Evolutionary conservation across 2,888 invertebrate genomes (phyloP).

Genomic region (Strigamia transsilvanica): DNA sequence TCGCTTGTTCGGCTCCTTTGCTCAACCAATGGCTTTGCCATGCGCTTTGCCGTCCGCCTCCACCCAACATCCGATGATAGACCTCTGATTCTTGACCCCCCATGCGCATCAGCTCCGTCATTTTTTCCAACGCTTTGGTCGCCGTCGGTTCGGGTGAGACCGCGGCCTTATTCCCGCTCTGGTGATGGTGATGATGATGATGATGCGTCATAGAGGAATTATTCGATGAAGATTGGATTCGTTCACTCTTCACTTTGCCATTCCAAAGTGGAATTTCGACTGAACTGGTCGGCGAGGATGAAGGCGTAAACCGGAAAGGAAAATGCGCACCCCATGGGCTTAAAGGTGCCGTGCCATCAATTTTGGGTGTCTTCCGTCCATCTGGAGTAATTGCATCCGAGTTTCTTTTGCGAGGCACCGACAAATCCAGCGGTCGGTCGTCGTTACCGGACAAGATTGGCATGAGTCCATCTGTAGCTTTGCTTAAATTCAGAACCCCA

Average conservation of each 20-base stretch:
- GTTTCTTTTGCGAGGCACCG: constrained; percentile 73
- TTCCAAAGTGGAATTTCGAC: constrained; percentile 57
- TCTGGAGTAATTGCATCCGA: background rate
- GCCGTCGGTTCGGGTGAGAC: constrained; percentile 54
- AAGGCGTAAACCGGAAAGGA: constrained; percentile 56
- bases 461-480: constrained; percentile 66
- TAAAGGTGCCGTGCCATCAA: constrained; percentile 52
- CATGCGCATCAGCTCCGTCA: constrained; percentile 86
- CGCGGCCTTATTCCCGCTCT: constrained; percentile 54
- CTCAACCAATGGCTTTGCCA: constrained; percentile 99
- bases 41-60: constrained; percentile 69
- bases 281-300: constrained; percentile 55
- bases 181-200: constrained; percentile 54
- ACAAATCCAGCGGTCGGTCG: constrained; percentile 80
- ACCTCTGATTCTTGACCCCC: constrained; percentile 68
- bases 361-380: constrained; percentile 52
- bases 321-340: constrained; percentile 56
- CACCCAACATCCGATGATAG: constrained; percentile 61
- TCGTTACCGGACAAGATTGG: constrained; percentile 65
- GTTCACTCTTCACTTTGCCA: constrained; percentile 54
- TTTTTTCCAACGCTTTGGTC: constrained; percentile 85
- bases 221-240: constrained; percentile 50
- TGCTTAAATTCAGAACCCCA: constrained; percentile 76
- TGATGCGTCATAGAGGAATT: constrained; percentile 29
- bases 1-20: constrained; percentile 87